These are phyloP conservation scores for Agrotis ipsilon DNA, from an alignment of 2,888 invertebrate species.

Conservation along the genomic window DNA sequence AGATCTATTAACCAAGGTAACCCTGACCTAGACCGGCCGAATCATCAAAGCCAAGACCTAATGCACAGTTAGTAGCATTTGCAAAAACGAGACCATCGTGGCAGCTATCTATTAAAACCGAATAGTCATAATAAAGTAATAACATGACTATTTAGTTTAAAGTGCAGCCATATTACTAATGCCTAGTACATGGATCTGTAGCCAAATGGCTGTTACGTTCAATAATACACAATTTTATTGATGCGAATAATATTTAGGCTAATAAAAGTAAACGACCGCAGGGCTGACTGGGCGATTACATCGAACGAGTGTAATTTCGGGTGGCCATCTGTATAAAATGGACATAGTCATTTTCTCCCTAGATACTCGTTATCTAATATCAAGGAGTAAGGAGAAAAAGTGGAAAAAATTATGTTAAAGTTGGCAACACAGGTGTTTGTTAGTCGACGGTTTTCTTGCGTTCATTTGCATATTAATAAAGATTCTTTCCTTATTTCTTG, in stretches of 20 bases:
- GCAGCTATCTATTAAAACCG: neutral
- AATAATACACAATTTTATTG: conserved; percentile 31
- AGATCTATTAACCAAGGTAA: too few relatives aligned
- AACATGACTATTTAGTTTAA: neutral
- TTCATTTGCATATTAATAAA: conserved; percentile 77
- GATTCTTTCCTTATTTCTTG: conserved; percentile 12
- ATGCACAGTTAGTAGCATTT: too few relatives aligned
- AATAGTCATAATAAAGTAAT: neutral
- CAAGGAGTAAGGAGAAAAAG: conserved; percentile 58
- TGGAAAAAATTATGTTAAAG: conserved; percentile 47
- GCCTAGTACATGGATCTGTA: neutral
- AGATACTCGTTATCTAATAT: conserved; percentile 63
- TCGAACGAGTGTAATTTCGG: conserved; percentile 65
- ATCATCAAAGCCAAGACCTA: too few relatives aligned
- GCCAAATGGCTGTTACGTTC: conserved; percentile 4
- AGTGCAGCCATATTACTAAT: neutral
- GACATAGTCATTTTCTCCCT: conserved; percentile 64
- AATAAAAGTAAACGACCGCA: conserved; percentile 59
- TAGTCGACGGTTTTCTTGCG: conserved; percentile 66
- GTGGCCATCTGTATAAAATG: conserved; percentile 70
- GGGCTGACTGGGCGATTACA: conserved; percentile 53
- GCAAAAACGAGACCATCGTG: neutral
- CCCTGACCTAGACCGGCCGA: too few relatives aligned
- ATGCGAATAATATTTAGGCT: conserved; percentile 59
- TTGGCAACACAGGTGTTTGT: conserved; percentile 68